These are phyloP conservation scores for Raja brachyura DNA, from an alignment of 2,113 vertebrate species.

Conservation along the genomic window DNA sequence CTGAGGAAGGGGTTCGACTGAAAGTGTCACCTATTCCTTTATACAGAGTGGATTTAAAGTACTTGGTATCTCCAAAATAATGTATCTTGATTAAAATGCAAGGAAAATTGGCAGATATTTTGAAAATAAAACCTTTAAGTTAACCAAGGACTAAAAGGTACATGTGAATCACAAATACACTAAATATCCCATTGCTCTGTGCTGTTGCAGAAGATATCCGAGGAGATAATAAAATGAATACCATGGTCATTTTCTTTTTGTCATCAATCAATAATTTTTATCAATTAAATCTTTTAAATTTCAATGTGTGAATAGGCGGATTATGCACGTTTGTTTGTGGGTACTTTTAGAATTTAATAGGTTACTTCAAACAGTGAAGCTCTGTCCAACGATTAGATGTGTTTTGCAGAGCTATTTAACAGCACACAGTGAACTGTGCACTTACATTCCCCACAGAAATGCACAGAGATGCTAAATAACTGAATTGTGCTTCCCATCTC, in stretches of 20 bases:
- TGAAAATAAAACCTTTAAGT: not conserved
- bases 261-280: not conserved
- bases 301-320: not conserved
- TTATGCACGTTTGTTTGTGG: not conserved
- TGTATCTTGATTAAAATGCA: not conserved
- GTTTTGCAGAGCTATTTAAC: not conserved
- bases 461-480: constrained; percentile 15
- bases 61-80: not conserved
- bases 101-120: not conserved
- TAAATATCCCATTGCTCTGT: not conserved
- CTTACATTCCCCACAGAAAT: not conserved
- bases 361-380: not conserved
- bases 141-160: not conserved
- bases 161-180: not conserved
- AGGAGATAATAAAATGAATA: not conserved
- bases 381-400: not conserved
- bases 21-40: too few relatives aligned
- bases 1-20: too few relatives aligned
- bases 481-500: not conserved
- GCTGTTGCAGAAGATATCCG: not conserved
- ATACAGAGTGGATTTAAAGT: not conserved
- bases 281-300: not conserved
- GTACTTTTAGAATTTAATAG: not conserved
- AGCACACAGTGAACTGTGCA: not conserved
- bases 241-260: not conserved